Evolutionary conservation across 37 sponge, comb jelly and placozoan genomes (phyloP).

Genomic region (Beroe forskalii): DNA sequence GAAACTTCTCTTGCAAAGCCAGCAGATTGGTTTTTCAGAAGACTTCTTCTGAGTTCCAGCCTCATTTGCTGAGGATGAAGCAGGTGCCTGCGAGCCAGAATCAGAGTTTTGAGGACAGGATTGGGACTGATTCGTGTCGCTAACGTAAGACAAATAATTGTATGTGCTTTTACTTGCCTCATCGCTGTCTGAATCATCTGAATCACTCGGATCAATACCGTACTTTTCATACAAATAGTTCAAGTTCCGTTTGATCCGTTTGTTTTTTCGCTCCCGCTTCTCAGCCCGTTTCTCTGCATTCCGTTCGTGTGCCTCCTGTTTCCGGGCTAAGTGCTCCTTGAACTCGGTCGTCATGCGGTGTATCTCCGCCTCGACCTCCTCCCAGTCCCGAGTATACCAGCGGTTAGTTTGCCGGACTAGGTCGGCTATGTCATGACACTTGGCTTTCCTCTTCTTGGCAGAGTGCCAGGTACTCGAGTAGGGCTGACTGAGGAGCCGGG

Average conservation of each 20-base stretch:
- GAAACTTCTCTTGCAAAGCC: neutral
- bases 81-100: neutral
- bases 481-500: neutral
- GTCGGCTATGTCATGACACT: neutral
- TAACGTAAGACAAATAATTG: neutral
- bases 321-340: conserved; percentile 52
- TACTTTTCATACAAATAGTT: conserved; percentile 54
- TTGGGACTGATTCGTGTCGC: neutral
- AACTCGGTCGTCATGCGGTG: conserved; percentile 38
- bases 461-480: neutral
- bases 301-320: conserved; percentile 43
- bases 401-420: neutral
- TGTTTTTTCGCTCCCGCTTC: conserved; percentile 49
- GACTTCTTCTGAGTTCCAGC: neutral
- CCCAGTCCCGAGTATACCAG: conserved; percentile 49
- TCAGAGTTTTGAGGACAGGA: neutral
- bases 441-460: neutral
- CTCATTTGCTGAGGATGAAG: no score
- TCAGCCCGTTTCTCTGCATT: neutral
- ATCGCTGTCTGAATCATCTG: conserved; percentile 11
- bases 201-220: conserved; percentile 31
- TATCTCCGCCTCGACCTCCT: conserved; percentile 56
- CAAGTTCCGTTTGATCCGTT: conserved; percentile 57
- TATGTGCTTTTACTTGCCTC: neutral
- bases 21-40: conserved; percentile 12